Base-by-base conservation (phyloP, 2,113 vertebrate genomes). In the Chitala chitala region DNA sequence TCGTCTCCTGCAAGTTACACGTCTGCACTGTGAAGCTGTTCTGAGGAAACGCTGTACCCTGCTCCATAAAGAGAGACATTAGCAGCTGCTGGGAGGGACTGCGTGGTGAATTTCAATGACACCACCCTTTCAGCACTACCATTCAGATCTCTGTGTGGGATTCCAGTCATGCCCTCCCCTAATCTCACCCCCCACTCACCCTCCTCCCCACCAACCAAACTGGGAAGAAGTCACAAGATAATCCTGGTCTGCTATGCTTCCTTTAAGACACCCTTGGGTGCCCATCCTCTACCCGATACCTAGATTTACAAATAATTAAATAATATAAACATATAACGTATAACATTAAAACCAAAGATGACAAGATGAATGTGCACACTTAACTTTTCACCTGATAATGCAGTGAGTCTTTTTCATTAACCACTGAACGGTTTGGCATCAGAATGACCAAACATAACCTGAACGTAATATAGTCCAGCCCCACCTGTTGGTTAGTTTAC, bases 41-140 rank as follows among this genome's bases (percentile, higher is more conserved):
- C 31, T 12, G 42, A 15, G 8, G 44, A 65, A 36, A 69, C n/a
- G 26, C 31, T 9, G 8, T 10, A 9, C 42, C 38, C 29, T 17
- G 31, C 40, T 31, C 86, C 82, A 83, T 81, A 84, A 78, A 84
- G 80, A 86, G 80, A 82, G 82, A 83, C 77, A 78, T 83, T 84
- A 83, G 81, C 38, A 63, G 54, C 77, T 78, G 69, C 54, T 54
- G 81, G 77, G 76, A 0, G n/a, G n/a, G 66, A 81, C 84, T 80
- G 80, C 77, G 76, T 82, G 78, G 77, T 84, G 84, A 87, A 86
- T 86, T 82, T 82, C 73, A 84, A 86, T 82, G 82, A 73, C 38
- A 31, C 70, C 22, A 50, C 75, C 77, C 78, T 78, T 85, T 84
- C 82, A 81, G 53, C 31, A 36, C 78, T 76, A 77, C 81, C 75